These are phyloP conservation scores for Bombylius discolor DNA, from an alignment of 2,888 invertebrate genomes.

Conservation along the genomic window DNA sequence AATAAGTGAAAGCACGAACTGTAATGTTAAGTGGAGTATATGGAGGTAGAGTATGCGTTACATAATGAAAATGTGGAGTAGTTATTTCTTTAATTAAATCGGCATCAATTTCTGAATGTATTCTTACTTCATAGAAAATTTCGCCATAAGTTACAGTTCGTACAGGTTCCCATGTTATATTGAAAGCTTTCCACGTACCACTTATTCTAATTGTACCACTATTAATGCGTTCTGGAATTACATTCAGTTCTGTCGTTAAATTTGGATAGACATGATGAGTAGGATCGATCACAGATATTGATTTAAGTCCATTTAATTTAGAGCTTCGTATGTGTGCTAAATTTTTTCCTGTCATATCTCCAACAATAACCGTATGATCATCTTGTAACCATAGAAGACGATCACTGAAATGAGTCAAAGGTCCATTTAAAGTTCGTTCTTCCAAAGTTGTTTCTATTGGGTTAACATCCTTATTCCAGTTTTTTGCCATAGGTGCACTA, in stretches of 20 bases:
- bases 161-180: slow-evolving; percentile 69
- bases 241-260: slow-evolving; percentile 38
- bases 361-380: slow-evolving; percentile 57
- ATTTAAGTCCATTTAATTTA: slow-evolving; percentile 49
- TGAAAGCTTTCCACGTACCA: slow-evolving; percentile 70
- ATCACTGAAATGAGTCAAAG: slow-evolving; percentile 66
- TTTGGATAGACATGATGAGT: slow-evolving; percentile 38
- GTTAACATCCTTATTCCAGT: slow-evolving; percentile 34
- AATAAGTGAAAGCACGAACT: slow-evolving; percentile 69
- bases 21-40: slow-evolving; percentile 59
- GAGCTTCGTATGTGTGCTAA: slow-evolving; percentile 53
- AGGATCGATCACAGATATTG: slow-evolving; percentile 60
- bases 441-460: slow-evolving; percentile 25
- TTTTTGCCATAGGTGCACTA: slow-evolving; percentile 53
- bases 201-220: slow-evolving; percentile 51
- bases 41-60: slow-evolving; percentile 43
- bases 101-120: slow-evolving; percentile 23
- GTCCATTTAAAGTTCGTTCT: slow-evolving; percentile 48
- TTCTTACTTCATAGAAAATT: slow-evolving; percentile 69
- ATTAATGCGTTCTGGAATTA: slow-evolving; percentile 62
- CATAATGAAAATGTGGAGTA: slow-evolving; percentile 41
- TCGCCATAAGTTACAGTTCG: slow-evolving; percentile 63
- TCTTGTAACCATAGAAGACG: slow-evolving; percentile 75
- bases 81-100: slow-evolving; percentile 29
- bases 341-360: slow-evolving; percentile 61